Evolutionary conservation across 2,113 vertebrate genomes (phyloP), one percentile per base, ranked within the genome.

Genomic region (Alaudala cheleensis): DNA sequence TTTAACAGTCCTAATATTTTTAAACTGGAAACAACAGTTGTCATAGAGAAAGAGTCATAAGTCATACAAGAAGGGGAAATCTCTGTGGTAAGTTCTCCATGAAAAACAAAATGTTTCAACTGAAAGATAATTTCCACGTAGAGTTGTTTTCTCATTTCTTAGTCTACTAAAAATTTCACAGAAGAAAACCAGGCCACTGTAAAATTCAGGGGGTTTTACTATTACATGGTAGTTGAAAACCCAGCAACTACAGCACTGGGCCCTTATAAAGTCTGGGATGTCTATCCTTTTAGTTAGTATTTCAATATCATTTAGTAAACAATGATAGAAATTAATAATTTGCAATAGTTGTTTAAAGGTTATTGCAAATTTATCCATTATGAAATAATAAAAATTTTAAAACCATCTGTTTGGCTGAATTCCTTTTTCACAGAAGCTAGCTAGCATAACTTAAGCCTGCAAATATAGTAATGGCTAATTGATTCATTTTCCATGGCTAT

Each of bases 351-450:
- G 51, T 94, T 89, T 91, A 93, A 86, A 96, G 74, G 51, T 42
- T 40, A 64, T 45, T 62, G 61, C 7, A 66, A 74, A 79, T 66
- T 31, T 76, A 89, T 58, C 54, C 54, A 92, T 45, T 58, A 95
- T 39, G 34, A 34, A 89, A 74, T 53, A 70, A 93, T 47, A 94
- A 74, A 86, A 15, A 70, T n/a, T 71, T 91, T 93, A 67, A 88
- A 96, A 85, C 53, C 37, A 88, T 82, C 39, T 67, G 39, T 26
- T 76, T 90, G 82, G 76, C 69, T 93, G 93, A 86, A 96, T 56
- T 85, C 67, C 54, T 57, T 76, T 91, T 91, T 64, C 47, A 82
- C 31, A 94, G 74, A 49, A 86, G 15, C 90, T 70, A 77, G 44
- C 40, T 77, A 86, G 28, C 26, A 57, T 42, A 94, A 34, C 51